A percentile compares a stretch with the other conserved stretches of the same genome.
phyloP scores from a whole-genome alignment of 1,140 invertebrate species.

The Sitobion miscanthi region DNA sequence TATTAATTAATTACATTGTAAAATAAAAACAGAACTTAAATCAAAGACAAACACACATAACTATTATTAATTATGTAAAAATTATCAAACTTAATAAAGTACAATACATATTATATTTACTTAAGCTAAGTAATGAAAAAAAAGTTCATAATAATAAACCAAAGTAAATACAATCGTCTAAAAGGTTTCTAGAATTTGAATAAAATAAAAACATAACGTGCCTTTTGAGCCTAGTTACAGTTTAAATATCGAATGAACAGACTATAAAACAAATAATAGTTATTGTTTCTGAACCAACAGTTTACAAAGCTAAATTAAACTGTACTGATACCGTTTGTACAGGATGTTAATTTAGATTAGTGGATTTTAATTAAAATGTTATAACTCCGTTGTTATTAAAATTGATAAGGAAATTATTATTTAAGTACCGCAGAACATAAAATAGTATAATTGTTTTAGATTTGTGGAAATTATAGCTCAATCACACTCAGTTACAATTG shows the following conservation, averaged over 20 bases:
- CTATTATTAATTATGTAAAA: neutral
- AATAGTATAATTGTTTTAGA: too few relatives aligned
- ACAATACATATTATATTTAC: neutral
- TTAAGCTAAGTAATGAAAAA: neutral
- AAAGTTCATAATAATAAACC: neutral
- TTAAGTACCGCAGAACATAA: too few relatives aligned
- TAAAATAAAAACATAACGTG: neutral
- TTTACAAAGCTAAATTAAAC: neutral
- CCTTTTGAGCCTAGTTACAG: neutral
- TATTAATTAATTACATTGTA: neutral
- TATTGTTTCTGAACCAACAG: neutral
- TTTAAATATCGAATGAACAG: neutral
- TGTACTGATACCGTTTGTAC: neutral
- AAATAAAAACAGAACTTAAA: neutral
- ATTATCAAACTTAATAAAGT: neutral
- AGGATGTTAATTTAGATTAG: neutral
- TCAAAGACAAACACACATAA: neutral
- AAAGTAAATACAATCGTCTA: neutral
- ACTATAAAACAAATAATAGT: neutral
- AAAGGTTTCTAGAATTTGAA: neutral
- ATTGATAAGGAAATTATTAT: neutral
- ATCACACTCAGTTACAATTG: too few relatives aligned
- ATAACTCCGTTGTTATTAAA: neutral
- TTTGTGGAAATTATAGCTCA: too few relatives aligned
- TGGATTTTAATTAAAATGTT: neutral